These are phyloP conservation scores for Gymnobelideus leadbeateri DNA, from an alignment of 2,113 vertebrate species.

Conservation along the genomic window DNA sequence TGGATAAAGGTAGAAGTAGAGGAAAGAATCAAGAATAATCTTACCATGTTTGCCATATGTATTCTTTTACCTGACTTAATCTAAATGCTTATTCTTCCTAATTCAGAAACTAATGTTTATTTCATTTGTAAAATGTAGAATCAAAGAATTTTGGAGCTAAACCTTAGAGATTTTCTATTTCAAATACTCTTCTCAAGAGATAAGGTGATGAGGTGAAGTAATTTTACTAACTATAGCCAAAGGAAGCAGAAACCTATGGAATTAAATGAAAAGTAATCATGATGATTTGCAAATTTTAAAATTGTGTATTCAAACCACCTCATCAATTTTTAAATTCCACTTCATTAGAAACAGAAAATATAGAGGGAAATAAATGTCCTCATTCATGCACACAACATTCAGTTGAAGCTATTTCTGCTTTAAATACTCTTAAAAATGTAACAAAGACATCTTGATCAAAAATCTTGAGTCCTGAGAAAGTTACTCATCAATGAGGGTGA, in stretches of 20 bases:
- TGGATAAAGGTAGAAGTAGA: not conserved
- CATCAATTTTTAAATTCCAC: not conserved
- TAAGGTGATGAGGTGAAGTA: too few relatives aligned
- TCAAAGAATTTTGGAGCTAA: not conserved
- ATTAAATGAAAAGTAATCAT: not conserved
- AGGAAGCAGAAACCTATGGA: not conserved
- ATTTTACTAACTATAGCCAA: not conserved
- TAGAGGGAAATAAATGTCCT: not conserved
- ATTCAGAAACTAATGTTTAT: not conserved
- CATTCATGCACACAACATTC: not conserved
- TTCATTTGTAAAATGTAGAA: constrained; percentile 16
- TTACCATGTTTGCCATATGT: not conserved
- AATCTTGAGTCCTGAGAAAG: not conserved
- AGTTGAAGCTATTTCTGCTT: not conserved
- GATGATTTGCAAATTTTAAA: not conserved
- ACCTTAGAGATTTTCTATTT: not conserved
- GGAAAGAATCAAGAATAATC: not conserved
- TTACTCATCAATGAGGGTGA: not conserved
- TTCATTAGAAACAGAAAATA: not conserved
- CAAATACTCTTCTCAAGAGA: not conserved
- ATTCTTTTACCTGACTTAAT: not conserved
- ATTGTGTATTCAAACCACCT: not conserved
- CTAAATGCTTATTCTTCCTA: constrained; percentile 1
- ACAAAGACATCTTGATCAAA: not conserved
- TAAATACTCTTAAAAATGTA: not conserved